phyloP scores from a whole-genome alignment of 2,113 vertebrate genomes.

The Vidua macroura region DNA sequence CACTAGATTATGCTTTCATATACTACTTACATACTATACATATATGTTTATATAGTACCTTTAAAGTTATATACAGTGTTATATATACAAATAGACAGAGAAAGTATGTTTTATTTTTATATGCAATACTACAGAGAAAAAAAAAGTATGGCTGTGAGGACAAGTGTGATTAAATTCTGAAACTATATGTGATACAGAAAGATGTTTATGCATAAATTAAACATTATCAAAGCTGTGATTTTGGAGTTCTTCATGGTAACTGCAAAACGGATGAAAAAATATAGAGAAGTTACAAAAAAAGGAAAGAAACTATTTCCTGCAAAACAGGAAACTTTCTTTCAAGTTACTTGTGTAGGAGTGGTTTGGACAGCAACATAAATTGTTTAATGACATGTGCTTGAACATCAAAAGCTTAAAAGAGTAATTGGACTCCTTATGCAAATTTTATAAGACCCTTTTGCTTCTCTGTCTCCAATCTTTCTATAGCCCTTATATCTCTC shows the following conservation, averaged over 20 bases:
- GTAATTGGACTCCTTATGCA: background rate
- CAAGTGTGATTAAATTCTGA: constrained; percentile 7
- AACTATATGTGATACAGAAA: background rate
- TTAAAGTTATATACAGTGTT: background rate
- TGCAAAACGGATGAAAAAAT: background rate
- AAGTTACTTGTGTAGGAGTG: background rate
- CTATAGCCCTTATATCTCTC: background rate
- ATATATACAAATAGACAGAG: background rate
- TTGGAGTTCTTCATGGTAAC: background rate
- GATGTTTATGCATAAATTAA: background rate
- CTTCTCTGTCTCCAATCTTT: background rate
- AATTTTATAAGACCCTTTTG: background rate
- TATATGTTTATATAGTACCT: background rate
- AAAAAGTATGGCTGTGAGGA: background rate
- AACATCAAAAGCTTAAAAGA: constrained; percentile 5
- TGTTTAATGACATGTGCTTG: background rate
- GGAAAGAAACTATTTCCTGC: background rate
- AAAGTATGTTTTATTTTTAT: background rate
- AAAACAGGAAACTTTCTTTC: constrained; percentile 9
- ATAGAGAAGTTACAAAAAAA: background rate
- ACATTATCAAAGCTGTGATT: background rate
- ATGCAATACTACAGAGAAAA: background rate
- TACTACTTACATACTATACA: background rate
- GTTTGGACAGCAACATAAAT: background rate
- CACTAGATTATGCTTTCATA: background rate